Evolutionary conservation across 2,797 vertebrate species (phyloP), one percentile per base, ranked within the genome.

Genomic region (Buceros bicornis): DNA sequence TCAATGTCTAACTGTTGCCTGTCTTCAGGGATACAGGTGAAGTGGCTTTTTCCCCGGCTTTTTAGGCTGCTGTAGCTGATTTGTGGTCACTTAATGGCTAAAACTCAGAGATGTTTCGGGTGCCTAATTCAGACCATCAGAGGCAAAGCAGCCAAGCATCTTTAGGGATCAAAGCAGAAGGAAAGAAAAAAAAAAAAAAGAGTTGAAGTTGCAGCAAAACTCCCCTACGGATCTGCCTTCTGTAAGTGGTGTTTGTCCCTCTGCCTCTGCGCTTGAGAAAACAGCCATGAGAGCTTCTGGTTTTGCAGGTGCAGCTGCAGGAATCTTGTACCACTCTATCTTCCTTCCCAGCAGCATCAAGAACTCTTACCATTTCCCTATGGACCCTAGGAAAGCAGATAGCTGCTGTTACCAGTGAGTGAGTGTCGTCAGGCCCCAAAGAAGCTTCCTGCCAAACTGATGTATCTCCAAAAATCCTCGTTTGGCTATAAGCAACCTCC

Each of bases 101-200:
- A 74, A 53, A 53, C 5, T 4, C 57, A 56, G 48, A 62, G 21
- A 18, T 73, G 20, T n/a, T 84, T 18, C 16, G 21, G 22, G 29
- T 85, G 37, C 37, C 26, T 43, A n/a, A 60, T 28, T 71, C 28
- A 67, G 43, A 77, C 8, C 19, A 33, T 1, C 0, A 0, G 16
- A 14, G 86, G 28, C 29, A 83, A 83, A 74, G 45, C 61, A 72
- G 25, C 8, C 51, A 48, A 62, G 24, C 16, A 60, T 22, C 35
- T 77, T 65, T 26, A 89, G 37, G 40, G 26, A 62, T 13, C n/a
- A 78, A n/a, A 83, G 56, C 58, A 51, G 12, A 53, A 15, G 10
- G 67, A 54, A 47, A 4, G 5, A 76, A 18, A 60, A 4, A 72
- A 58, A 29, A 1, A 17, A 74, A 33, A 47, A 53, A 82, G 76